Evolutionary conservation across 2,113 vertebrate species (phyloP), one percentile per base, ranked within the genome.

Genomic region (Motacilla alba): DNA sequence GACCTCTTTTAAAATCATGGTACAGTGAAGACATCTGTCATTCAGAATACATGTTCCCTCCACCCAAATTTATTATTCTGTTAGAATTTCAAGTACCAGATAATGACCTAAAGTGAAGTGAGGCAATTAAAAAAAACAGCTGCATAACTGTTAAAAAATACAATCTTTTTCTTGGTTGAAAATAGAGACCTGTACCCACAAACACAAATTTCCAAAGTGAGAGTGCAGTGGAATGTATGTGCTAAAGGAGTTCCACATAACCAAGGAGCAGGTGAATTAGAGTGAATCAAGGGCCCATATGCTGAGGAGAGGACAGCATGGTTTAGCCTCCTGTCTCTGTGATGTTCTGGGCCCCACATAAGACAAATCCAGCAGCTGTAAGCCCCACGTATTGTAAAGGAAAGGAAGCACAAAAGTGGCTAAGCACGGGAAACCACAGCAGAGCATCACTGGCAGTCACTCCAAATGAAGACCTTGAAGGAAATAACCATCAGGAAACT

Each of bases 201-300:
- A 78, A 37, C 5, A 66, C 15, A 15, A 31, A 69, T 33, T 52
- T 66, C 55, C 35, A 6, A 73, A 76, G 30, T 18, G 55, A 31
- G 73, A 67, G 17, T 4, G 27, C 0, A 79, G 26, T 11, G 39
- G 37, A 5, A 15, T 0, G 0, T 9, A 6, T 3, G 64, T 21
- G 20, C 53, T 47, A 60, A 55, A 58, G n/a, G n/a, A 62, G 20
- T 9, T 10, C 23, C 3, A 13, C 2, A 27, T 2, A 52, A n/a
- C 18, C 15, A 31, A 72, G 41, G 35, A 39, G 27, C 16, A 76
- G 41, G 13, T 11, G 33, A 79, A 63, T 60, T 11, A n/a, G 9
- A 46, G 55, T 5, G 39, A 69, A 28, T 23, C 10, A 39, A 87
- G 33, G 27, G 19, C 5, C 23, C 11, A 3, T 4, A 1, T 3